A percentile compares a stretch with the other conserved stretches of the same genome.
Evolutionary conservation across 2,888 invertebrate species (phyloP).

Genomic region (Dryocosmus kuriphilus): DNA sequence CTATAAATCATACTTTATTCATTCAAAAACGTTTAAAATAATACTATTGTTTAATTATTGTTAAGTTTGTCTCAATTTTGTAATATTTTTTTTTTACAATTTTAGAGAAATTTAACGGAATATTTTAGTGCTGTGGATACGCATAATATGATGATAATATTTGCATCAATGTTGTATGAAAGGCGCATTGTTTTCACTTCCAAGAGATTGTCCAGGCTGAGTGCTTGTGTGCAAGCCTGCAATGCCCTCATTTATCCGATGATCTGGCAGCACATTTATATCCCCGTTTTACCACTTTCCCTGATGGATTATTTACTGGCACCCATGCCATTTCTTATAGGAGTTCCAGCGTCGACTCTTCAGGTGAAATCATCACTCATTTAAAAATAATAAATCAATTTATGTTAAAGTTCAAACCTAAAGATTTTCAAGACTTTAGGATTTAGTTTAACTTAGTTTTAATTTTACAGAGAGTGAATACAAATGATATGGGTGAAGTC

Average conservation of each 20-base stretch:
- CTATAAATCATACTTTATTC: too few species aligned
- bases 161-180: slow-evolving; percentile 97
- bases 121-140: slow-evolving; percentile 98
- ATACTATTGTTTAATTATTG: not conserved
- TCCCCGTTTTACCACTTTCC: slow-evolving; percentile 94
- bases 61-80: slow-evolving; percentile 41
- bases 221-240: slow-evolving; percentile 96
- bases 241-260: slow-evolving; percentile 97
- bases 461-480: slow-evolving; percentile 83
- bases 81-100: slow-evolving; percentile 50
- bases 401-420: slow-evolving; percentile 3
- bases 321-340: slow-evolving; percentile 99
- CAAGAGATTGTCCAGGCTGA: slow-evolving; percentile 91
- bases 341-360: slow-evolving; percentile 92
- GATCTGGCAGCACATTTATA: slow-evolving; percentile 99
- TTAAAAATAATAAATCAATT: not conserved
- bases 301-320: slow-evolving; percentile 94
- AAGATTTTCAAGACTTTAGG: not conserved
- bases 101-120: slow-evolving; percentile 95
- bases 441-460: not conserved
- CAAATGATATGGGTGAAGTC: slow-evolving; percentile 94
- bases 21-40: too few species aligned
- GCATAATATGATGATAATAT: slow-evolving; percentile 96
- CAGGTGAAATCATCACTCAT: slow-evolving; percentile 80
- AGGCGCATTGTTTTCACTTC: slow-evolving; percentile 96